Conservation (phyloP, 1,140 invertebrate species). For the Drosophila punjabiensis region DNA sequence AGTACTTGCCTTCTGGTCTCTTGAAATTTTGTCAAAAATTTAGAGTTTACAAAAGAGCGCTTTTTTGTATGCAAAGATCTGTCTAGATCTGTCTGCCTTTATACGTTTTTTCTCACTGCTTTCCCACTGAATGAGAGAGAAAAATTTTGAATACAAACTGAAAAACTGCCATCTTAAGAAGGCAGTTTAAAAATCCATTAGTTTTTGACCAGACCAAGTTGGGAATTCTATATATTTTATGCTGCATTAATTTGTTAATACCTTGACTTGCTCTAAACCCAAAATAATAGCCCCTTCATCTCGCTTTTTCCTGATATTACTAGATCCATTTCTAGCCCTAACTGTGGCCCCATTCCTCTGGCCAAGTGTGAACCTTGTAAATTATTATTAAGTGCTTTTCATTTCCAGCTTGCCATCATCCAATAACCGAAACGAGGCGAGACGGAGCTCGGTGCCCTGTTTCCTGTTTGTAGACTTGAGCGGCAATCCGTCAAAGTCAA, state of each 20-base stretch:
- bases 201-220: background rate
- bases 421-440: conserved; percentile 20
- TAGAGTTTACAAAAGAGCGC: too few relatives aligned
- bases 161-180: background rate
- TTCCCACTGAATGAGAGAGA: too few relatives aligned
- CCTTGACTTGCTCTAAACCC: background rate
- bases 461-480: conserved; percentile 37
- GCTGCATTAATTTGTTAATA: background rate
- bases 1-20: too few relatives aligned
- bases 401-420: conserved; percentile 52
- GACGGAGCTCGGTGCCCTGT: background rate
- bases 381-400: conserved; percentile 79
- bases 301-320: background rate
- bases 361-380: conserved; percentile 35
- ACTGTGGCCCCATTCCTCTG: background rate
- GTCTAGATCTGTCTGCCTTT: too few relatives aligned
- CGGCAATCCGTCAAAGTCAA: conserved; percentile 78
- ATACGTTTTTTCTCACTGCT: too few relatives aligned
- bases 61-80: too few relatives aligned
- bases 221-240: background rate
- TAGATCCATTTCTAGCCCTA: conserved; percentile 14
- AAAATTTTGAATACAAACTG: too few relatives aligned
- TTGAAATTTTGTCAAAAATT: too few relatives aligned
- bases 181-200: too few relatives aligned
- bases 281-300: background rate